These are phyloP conservation scores for Tetraneura akinire DNA, from an alignment of 1,140 invertebrate genomes.

Conservation along the genomic window DNA sequence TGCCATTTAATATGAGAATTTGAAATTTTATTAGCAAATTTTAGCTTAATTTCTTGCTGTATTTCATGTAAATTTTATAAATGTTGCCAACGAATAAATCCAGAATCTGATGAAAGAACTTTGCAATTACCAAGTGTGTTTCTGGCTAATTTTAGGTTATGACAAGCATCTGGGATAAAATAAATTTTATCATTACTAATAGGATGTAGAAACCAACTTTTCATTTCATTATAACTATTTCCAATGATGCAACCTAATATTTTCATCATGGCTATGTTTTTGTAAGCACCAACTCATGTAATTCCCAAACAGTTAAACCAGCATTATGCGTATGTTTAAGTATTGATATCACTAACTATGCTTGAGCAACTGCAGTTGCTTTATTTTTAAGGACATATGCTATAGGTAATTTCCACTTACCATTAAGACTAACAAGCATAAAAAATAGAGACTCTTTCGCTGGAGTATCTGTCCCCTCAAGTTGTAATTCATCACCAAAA, in stretches of 20 bases:
- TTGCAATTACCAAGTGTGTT: neutral
- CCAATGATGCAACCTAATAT: slow-evolving; percentile 5
- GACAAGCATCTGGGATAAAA: slow-evolving; percentile 6
- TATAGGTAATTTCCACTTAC: slow-evolving; percentile 15
- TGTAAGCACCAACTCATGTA: neutral
- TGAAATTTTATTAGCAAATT: neutral
- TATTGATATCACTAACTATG: neutral
- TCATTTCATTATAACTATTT: slow-evolving; percentile 9
- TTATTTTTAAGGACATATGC: slow-evolving; percentile 1
- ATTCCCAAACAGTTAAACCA: slow-evolving; percentile 18
- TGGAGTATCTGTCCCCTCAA: neutral
- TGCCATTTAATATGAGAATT: neutral
- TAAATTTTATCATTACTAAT: slow-evolving; percentile 7
- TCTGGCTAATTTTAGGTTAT: neutral
- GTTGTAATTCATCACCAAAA: slow-evolving; percentile 22
- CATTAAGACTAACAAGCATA: slow-evolving; percentile 20
- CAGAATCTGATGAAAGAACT: neutral
- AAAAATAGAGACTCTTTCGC: slow-evolving; percentile 35
- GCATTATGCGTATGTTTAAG: neutral
- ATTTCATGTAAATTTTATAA: neutral
- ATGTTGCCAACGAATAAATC: neutral
- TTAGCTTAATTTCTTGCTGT: neutral
- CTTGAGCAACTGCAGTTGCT: neutral
- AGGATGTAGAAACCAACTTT: slow-evolving; percentile 13
- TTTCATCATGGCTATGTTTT: neutral